Conservation (phyloP, 2,797 vertebrate species). For the Phrynocephalus forsythii region DNA sequence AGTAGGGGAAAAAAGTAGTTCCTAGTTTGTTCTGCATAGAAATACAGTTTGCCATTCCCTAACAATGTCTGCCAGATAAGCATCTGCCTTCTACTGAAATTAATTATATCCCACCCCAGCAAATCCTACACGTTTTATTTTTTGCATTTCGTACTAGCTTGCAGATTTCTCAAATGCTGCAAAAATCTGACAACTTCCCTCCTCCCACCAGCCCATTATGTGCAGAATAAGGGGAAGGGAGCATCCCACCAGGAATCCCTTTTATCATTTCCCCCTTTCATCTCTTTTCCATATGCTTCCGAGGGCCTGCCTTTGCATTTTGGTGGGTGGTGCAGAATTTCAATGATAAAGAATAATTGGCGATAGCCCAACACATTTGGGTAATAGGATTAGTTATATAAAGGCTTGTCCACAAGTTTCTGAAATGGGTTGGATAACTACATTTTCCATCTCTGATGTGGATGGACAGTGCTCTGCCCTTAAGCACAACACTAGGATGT, state of each 20-base stretch:
- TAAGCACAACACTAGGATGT: neutral
- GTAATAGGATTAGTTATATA: slow-evolving; percentile 60
- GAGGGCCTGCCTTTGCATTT: slow-evolving; percentile 50
- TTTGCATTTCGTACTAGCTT: neutral
- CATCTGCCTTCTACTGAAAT: neutral
- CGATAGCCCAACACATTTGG: slow-evolving; percentile 24
- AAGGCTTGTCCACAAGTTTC: slow-evolving; percentile 44
- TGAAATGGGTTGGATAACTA: slow-evolving; percentile 43
- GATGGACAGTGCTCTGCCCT: neutral
- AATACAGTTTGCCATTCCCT: neutral
- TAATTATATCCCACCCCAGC: neutral
- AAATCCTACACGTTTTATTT: slow-evolving; percentile 21
- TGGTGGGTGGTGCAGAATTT: slow-evolving; percentile 58
- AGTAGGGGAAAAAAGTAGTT: neutral
- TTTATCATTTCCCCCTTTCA: slow-evolving; percentile 49
- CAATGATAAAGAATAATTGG: slow-evolving; percentile 62
- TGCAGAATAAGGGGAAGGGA: slow-evolving; percentile 34
- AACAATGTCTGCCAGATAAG: neutral
- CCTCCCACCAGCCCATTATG: neutral
- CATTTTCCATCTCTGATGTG: slow-evolving; percentile 19
- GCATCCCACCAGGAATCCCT: slow-evolving; percentile 25
- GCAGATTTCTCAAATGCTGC: slow-evolving; percentile 29
- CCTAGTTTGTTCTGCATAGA: neutral
- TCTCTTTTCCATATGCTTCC: slow-evolving; percentile 48
- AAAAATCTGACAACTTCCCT: slow-evolving; percentile 42